Percentiles rank a stretch among this genome's conserved stretches.
Conservation (phyloP, 2,888 invertebrate species). For the Odontothrips loti region DNA sequence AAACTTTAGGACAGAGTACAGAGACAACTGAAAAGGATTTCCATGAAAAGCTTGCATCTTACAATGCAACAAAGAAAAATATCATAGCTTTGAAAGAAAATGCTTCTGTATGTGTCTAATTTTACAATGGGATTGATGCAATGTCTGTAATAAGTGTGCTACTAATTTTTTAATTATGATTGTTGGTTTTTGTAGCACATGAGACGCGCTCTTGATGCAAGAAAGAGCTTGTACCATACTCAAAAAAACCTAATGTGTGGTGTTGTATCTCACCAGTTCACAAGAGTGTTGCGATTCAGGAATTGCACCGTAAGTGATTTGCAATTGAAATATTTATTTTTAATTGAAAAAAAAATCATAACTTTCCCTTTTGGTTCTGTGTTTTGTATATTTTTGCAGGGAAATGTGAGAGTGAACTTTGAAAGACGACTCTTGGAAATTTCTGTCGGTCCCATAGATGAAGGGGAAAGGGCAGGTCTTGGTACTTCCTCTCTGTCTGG, state of each 20-base stretch:
- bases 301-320: slow-evolving; percentile 53
- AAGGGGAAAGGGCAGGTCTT: slow-evolving; percentile 46
- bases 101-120: neutral
- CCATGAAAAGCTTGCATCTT: neutral
- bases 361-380: neutral
- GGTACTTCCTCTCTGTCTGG: slow-evolving; percentile 76
- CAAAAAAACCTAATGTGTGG: slow-evolving; percentile 47
- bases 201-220: neutral
- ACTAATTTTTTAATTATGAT: neutral
- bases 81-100: neutral
- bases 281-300: slow-evolving; percentile 53
- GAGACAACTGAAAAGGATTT: neutral
- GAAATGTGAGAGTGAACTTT: slow-evolving; percentile 50
- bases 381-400: slow-evolving; percentile 38
- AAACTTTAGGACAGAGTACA: neutral
- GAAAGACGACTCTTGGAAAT: slow-evolving; percentile 50
- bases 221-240: slow-evolving; percentile 45
- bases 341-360: neutral
- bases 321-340: neutral
- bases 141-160: neutral
- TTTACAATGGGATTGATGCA: neutral
- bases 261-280: slow-evolving; percentile 50
- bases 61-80: neutral
- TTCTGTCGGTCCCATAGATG: slow-evolving; percentile 54
- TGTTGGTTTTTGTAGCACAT: neutral